Conservation (phyloP, 1,140 invertebrate genomes). For the Hylyphantes graminicola region DNA sequence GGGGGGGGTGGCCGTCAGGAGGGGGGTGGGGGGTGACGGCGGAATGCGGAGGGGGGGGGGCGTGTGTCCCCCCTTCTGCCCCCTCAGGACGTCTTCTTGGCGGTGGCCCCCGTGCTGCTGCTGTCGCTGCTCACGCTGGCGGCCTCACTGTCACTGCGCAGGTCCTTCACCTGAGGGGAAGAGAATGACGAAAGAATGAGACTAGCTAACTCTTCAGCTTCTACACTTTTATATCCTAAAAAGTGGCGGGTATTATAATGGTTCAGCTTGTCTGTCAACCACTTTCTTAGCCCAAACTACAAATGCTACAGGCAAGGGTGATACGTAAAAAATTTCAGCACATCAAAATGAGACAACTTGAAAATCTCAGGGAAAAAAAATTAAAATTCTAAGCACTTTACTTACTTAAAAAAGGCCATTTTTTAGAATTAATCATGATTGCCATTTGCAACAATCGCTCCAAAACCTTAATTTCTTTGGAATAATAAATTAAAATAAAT, state of each 20-base stretch:
- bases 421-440: too few relatives aligned
- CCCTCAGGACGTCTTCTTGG: too few relatives aligned
- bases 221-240: neutral
- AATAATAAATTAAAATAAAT: too few relatives aligned
- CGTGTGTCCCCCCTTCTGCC: too few relatives aligned
- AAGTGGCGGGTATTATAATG: neutral
- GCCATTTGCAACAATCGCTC: too few relatives aligned
- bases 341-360: neutral
- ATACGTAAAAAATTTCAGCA: neutral
- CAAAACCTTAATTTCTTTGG: too few relatives aligned
- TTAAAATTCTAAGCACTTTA: too few relatives aligned
- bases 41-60: too few relatives aligned
- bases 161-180: conserved; percentile 39
- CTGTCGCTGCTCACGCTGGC: neutral
- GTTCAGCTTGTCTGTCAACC: neutral
- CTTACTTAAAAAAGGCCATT: too few relatives aligned
- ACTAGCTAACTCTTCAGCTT: neutral
- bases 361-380: too few relatives aligned
- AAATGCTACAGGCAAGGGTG: neutral
- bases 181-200: neutral
- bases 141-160: conserved; percentile 51
- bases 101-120: neutral
- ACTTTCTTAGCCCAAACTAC: neutral
- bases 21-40: too few relatives aligned
- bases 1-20: too few relatives aligned